Evolutionary conservation across 2,113 vertebrate genomes (phyloP), one percentile per base, ranked within the genome.

Genomic region (Meles meles): DNA sequence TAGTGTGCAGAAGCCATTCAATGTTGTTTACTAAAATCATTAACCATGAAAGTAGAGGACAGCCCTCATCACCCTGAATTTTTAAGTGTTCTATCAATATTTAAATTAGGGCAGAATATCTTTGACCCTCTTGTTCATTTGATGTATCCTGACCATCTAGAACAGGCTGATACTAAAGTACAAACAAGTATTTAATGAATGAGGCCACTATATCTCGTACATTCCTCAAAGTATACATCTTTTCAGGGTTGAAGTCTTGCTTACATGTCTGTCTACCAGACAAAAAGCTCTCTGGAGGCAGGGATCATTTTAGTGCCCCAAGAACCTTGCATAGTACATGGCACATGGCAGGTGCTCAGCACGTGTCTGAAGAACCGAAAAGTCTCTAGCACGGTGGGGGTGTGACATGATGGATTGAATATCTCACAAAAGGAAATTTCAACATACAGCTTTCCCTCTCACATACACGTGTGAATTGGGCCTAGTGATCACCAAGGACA

Each of bases 1-100:
- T 74, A 65, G 10, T 59, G 11, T 39, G 12, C 13, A 90, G 69
- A 74, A 94, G 47, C 11, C 12, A 61, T 89, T 49, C 7, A 37
- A 5, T 87, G 65, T 84, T 95, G 39, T 67, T 87, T 57, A 93
- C 47, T 74, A 63, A 90, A 94, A 74, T 74, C 83, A 72, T 88
- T 80, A 55, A n/a, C 4, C 47, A 27, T 82, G n/a, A 39, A 95
- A 93, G 42, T 84, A 61, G 14, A 76, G 34, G 17, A 20, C 27
- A 90, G 10, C 67, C 23, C 7, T 90, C 29, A 65, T 42, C 88
- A 61, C 13, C 7, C 39, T 17, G 7, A 27, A 31, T 87, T 44
- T 77, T 21, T 44, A 34, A 21, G 10, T 49, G 39, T 49, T 69
- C 47, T 80, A 59, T 20, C 59, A 25, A 77, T 57, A 55, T 49